Base-by-base conservation (phyloP, 2,888 invertebrate genomes). In the Falcaria lacertinaria region DNA sequence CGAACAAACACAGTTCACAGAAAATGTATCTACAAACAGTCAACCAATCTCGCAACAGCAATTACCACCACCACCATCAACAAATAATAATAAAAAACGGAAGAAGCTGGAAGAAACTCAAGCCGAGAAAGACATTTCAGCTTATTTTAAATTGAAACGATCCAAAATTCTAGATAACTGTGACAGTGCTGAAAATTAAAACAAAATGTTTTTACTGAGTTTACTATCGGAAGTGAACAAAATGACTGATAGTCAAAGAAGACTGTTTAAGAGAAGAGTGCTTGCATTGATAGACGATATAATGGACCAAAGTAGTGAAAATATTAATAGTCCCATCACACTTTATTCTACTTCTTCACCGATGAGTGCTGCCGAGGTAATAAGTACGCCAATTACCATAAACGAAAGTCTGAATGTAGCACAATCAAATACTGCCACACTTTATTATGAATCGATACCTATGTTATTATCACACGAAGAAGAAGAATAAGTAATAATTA, bases 381-480 rank as follows among this genome's bases (percentile, higher is more conserved):
- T 4, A 28, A 28, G 28, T 28, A 28, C 28, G 28, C 28, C 28
- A 28, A 42, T 37, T 42, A 38, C 38, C 42, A 42, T 42, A 42
- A 38, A 42, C 42, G 37, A 42, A 41, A 41, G 43, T 43, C 43
- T 39, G 39, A 43, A 43, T 43, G 43, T 43, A 34, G 34, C 11
- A 43, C 45, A 45, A 45, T 42, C 42, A 45, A 39, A 45, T 45
- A 45, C 34, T 45, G 45, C 42, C 42, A 45, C 45, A 34, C 45
- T 46, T 46, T 46, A 46, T 46, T 46, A 44, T 44, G 44, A 44
- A 44, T 38, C n/a, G n/a, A n/a, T n/a, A 41, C 44, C 43, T 43
- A 43, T 43, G 39, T 43, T 43, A 32, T 45, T 45, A 45, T 45
- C 44, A 44, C 22, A 28, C 2, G 28, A 28, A 28, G 28, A 28